Evolutionary conservation across 1,140 invertebrate species (phyloP).

Genomic region (Calliopsis andreniformis): DNA sequence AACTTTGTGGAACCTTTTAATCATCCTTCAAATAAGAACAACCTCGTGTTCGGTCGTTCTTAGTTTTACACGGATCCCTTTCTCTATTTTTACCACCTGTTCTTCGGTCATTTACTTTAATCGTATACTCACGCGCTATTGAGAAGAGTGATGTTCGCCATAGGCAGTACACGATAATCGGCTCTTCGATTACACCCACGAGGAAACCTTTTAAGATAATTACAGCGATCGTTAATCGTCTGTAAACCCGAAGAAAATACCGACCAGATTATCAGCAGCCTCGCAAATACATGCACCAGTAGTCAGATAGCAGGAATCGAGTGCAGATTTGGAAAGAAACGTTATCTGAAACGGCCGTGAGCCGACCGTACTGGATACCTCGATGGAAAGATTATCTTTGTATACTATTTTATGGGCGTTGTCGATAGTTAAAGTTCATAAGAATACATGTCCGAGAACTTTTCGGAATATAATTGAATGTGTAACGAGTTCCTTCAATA

Average conservation of each 20-base stretch:
- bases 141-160: constrained; percentile 32
- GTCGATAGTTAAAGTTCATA: neutral
- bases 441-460: neutral
- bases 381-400: constrained; percentile 25
- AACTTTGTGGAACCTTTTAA: neutral
- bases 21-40: constrained; percentile 6
- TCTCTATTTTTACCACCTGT: neutral
- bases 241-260: constrained; percentile 46
- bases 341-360: constrained; percentile 16
- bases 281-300: neutral
- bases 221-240: constrained; percentile 54
- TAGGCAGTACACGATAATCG: constrained; percentile 45
- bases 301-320: constrained; percentile 16
- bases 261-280: constrained; percentile 14
- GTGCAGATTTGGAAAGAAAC: constrained; percentile 21
- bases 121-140: constrained; percentile 6
- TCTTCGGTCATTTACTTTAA: constrained; percentile 22
- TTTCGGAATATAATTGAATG: constrained; percentile 4
- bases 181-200: constrained; percentile 42
- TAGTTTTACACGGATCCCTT: neutral
- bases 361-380: constrained; percentile 3
- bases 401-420: neutral
- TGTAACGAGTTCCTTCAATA: neutral
- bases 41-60: neutral
- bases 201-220: constrained; percentile 59